These are phyloP conservation scores for Tetrax tetrax DNA, from an alignment of 2,113 vertebrate genomes.

Conservation along the genomic window DNA sequence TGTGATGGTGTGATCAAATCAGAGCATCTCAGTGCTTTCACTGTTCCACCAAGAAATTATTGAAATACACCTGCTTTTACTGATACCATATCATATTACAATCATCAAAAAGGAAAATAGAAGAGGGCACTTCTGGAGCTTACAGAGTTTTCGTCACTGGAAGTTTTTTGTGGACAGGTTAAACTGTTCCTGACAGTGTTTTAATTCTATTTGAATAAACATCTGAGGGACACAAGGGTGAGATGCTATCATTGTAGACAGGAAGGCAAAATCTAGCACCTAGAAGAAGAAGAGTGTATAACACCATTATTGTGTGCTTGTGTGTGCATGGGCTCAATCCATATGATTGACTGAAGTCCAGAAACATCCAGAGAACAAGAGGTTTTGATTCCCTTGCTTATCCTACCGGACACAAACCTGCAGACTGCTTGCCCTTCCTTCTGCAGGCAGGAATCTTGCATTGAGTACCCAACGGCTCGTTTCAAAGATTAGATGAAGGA, in stretches of 20 bases:
- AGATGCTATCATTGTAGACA: not conserved
- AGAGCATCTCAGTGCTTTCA: not conserved
- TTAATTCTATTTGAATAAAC: not conserved
- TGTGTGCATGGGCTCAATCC: not conserved
- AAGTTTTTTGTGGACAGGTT: not conserved
- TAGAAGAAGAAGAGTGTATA: not conserved
- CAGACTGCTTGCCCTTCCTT: not conserved
- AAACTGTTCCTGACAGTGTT: not conserved
- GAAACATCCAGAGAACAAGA: not conserved
- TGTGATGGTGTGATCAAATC: not conserved
- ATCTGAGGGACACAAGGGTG: fast-evolving
- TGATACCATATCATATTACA: not conserved
- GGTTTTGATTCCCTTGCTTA: not conserved
- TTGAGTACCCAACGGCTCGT: not conserved
- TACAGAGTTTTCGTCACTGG: not conserved
- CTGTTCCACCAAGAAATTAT: not conserved
- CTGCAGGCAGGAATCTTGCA: not conserved
- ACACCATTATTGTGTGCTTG: not conserved
- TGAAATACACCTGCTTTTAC: not conserved
- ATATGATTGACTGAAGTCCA: not conserved
- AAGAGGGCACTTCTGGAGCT: not conserved
- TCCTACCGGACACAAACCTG: not conserved
- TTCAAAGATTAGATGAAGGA: not conserved
- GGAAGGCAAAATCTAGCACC: not conserved
- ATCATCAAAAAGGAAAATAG: not conserved